Percentiles rank a stretch among this genome's conserved stretches.
These are phyloP conservation scores for Danaus plexippus DNA, from an alignment of 1,140 invertebrate species.

Conservation along the genomic window DNA sequence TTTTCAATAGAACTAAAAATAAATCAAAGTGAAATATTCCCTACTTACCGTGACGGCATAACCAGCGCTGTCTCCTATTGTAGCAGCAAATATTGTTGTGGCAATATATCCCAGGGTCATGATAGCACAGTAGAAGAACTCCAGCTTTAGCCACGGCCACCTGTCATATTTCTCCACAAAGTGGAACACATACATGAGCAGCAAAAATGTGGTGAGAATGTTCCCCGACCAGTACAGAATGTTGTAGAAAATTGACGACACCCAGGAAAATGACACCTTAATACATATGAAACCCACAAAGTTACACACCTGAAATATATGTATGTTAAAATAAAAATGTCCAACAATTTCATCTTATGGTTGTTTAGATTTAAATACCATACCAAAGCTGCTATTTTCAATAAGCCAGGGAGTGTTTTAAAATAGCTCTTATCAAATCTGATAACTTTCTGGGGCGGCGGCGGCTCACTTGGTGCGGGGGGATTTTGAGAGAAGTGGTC, in stretches of 20 bases:
- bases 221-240: slow-evolving; percentile 87
- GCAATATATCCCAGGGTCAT: slow-evolving; percentile 77
- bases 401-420: slow-evolving; percentile 40
- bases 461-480: slow-evolving; percentile 20
- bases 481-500: slow-evolving; percentile 36
- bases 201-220: slow-evolving; percentile 83
- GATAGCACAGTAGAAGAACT: slow-evolving; percentile 80
- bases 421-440: slow-evolving; percentile 49
- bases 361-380: slow-evolving; percentile 9
- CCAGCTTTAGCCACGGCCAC: slow-evolving; percentile 89
- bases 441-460: slow-evolving; percentile 37
- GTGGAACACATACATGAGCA: slow-evolving; percentile 87
- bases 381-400: slow-evolving; percentile 50
- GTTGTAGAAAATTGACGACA: slow-evolving; percentile 75
- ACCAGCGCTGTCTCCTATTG: slow-evolving; percentile 46
- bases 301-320: slow-evolving; percentile 79
- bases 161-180: slow-evolving; percentile 86
- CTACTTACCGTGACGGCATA: slow-evolving; percentile 58
- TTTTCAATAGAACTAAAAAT: too few relatives aligned
- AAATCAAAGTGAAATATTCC: too few relatives aligned
- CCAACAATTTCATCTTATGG: too few relatives aligned
- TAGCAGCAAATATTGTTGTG: slow-evolving; percentile 53
- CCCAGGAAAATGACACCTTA: slow-evolving; percentile 76
- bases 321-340: not conserved
- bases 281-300: slow-evolving; percentile 89